Base-by-base conservation (phyloP, 2,113 vertebrate species). In the Semnornis frantzii region DNA sequence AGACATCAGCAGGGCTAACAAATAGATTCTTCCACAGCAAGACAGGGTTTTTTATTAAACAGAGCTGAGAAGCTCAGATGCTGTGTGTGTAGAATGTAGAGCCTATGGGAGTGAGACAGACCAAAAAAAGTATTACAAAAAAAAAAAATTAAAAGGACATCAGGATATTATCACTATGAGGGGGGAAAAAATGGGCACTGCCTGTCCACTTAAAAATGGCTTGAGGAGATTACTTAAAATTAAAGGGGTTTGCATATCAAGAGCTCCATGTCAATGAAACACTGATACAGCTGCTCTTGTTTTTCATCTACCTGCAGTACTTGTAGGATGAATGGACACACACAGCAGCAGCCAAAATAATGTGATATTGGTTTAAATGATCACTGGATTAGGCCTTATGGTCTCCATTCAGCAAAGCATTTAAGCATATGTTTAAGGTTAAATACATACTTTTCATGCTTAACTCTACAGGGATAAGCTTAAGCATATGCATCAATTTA, bases 401-500 rank as follows among this genome's bases (percentile, higher is more conserved):
- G 94, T 95, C 95, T 94, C 95, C 90, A 97, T 96, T 97, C 96
- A 88, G 94, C 83, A 96, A 92, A 96, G 85, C 88, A 58, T 97
- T 96, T 97, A 96, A 84, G 92, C 94, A 97, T 93, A 94, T 96
- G 94, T 97, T 97, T 95, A 92, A 97, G 88, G 95, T 95, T 97
- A 96, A 97, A 95, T 65, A 91, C 93, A 72, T 96, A 90, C 94
- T 97, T 96, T 65, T 91, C 92, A 85, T 88, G 94, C 95, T 97
- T 78, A 90, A 78, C 94, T 97, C 94, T 95, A 86, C 70, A 95
- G 91, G 93, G 92, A 92, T 95, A 94, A 96, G 85, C 92, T 97
- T 97, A 95, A 96, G 92, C 93, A 94, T 86, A 92, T 86, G 95
- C 96, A 92, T 93, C 94, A 96, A 95, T 95, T 95, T 94, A 86